Evolutionary conservation across 2,113 vertebrate species (phyloP).

Genomic region (Platysteira castanea): DNA sequence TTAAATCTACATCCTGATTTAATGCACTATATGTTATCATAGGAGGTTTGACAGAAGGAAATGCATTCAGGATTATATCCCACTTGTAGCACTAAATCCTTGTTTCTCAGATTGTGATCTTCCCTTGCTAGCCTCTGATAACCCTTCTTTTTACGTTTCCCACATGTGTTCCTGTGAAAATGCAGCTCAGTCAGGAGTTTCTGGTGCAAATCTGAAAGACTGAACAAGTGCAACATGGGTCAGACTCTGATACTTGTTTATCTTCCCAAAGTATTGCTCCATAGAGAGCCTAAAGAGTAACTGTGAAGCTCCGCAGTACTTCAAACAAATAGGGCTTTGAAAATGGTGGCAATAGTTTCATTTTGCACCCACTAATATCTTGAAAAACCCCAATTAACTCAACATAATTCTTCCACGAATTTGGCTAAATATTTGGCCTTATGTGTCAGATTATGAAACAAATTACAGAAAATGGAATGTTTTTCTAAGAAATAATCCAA

Average conservation of each 20-base stretch:
- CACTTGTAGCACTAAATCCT: background rate
- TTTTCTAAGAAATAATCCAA: background rate
- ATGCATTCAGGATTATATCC: background rate
- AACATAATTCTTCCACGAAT: background rate
- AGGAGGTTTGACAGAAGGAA: background rate
- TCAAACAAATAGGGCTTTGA: background rate
- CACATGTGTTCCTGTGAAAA: background rate
- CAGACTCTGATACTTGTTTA: background rate
- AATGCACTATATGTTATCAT: background rate
- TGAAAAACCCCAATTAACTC: background rate
- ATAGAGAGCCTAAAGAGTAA: background rate
- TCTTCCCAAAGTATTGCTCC: background rate
- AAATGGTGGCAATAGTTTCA: background rate
- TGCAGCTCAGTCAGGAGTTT: background rate
- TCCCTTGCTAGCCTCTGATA: background rate
- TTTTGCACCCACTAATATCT: background rate
- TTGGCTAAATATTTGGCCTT: background rate
- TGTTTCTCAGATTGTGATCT: background rate
- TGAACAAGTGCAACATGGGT: background rate
- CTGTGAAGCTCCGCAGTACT: background rate
- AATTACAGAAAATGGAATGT: constrained; percentile 1
- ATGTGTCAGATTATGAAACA: background rate
- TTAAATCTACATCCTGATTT: background rate
- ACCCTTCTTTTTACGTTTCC: background rate
- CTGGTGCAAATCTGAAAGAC: background rate